phyloP scores from a whole-genome alignment of 2,113 vertebrate species.

The Gymnarchus niloticus region DNA sequence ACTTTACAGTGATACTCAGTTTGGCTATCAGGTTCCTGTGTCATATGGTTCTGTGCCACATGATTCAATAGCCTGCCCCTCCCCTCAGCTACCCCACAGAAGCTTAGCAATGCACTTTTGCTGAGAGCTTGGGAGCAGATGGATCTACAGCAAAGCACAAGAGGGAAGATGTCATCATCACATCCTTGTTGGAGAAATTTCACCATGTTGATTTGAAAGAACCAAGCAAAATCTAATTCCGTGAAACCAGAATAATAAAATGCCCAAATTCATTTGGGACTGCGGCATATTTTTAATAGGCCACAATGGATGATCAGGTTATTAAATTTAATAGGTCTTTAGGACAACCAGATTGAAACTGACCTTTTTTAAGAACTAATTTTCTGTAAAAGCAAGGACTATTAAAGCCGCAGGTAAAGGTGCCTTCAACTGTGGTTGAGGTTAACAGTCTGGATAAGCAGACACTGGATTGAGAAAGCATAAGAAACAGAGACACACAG shows the following conservation, averaged over 20 bases:
- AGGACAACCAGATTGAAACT: constrained; percentile 50
- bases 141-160: constrained; percentile 31
- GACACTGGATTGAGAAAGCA: neutral
- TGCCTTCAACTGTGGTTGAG: neutral
- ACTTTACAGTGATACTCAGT: neutral
- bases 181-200: constrained; percentile 29
- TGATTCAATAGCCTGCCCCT: neutral
- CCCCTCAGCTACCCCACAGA: neutral
- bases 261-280: constrained; percentile 34
- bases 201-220: constrained; percentile 41
- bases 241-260: constrained; percentile 40
- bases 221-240: constrained; percentile 40
- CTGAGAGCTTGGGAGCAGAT: neutral
- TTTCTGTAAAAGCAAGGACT: constrained; percentile 16
- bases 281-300: constrained; percentile 41
- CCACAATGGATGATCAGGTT: constrained; percentile 34
- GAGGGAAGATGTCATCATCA: constrained; percentile 29
- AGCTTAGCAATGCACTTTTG: neutral
- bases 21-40: neutral
- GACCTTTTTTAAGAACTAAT: constrained; percentile 45
- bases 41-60: neutral
- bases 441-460: constrained; percentile 15
- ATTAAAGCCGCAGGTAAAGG: constrained; percentile 4
- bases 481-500: neutral
- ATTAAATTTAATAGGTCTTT: constrained; percentile 48